These are phyloP conservation scores for Myiozetetes cayanensis DNA, from an alignment of 2,113 vertebrate species.

Conservation along the genomic window DNA sequence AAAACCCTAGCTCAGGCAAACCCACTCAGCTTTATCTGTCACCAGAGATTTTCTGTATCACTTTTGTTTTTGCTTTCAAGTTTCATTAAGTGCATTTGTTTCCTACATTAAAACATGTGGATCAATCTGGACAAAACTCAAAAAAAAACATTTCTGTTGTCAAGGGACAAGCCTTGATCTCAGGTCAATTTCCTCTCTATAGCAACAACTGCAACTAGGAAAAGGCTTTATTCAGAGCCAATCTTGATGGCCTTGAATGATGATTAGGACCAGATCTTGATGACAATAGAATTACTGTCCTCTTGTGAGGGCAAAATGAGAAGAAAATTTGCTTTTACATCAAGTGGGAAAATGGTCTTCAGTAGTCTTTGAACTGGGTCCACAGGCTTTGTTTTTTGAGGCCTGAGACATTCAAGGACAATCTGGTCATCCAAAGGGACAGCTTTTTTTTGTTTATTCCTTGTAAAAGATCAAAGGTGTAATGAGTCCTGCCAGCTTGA, in stretches of 20 bases:
- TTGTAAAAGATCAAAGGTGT: not conserved
- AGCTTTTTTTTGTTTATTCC: not conserved
- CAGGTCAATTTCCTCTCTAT: not conserved
- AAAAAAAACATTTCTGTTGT: not conserved
- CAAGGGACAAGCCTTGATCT: accelerated
- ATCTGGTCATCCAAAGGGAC: not conserved
- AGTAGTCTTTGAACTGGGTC: not conserved
- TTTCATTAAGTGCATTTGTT: not conserved
- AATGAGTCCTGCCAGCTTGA: not conserved
- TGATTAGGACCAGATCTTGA: not conserved
- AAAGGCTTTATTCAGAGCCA: not conserved
- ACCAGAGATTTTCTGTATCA: not conserved
- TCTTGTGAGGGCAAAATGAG: not conserved
- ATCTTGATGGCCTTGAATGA: not conserved
- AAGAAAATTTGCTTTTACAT: not conserved
- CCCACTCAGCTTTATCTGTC: not conserved
- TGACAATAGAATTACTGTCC: not conserved
- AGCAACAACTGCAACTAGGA: not conserved
- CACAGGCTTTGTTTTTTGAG: not conserved
- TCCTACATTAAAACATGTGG: not conserved
- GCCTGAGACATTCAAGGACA: not conserved
- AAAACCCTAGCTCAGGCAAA: not conserved
- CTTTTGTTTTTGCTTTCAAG: not conserved
- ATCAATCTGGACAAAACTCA: not conserved
- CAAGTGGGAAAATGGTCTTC: not conserved